Evolutionary conservation across 2,888 invertebrate species (phyloP), one percentile per base, ranked within the genome.

Genomic region (Mechanitis mazaeus): DNA sequence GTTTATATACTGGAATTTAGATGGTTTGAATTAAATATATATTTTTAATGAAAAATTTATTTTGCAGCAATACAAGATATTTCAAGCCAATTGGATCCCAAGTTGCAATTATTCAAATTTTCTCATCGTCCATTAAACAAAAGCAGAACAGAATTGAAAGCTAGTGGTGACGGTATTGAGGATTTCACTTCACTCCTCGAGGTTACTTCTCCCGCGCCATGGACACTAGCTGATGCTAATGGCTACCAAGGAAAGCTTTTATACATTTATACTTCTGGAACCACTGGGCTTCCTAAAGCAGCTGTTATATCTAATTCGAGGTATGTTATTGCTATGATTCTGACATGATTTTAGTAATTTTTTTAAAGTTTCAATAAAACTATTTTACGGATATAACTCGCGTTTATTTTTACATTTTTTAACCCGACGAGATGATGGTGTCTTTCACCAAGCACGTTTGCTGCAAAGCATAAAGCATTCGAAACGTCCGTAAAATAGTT

Each of bases 181-280:
- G 92, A 94, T 74, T 87, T 95, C 59, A 92, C 92, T 45, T 78
- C 83, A 11, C 77, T 94, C 47, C 69, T 95, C 66, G 91, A 91
- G 58, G 91, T 91, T 3, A 92, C 93, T 0, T 77, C 93, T 0
- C 80, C 91, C 0, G 85, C 91, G 0, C 83, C 91, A 0, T 94
- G 94, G 71, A 79, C 91, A 60, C 78, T 92, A 50, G 88, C 91
- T 6, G 90, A 92, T n/a, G 93, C 91, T 61, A 84, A 92, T 1
- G 92, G 93, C 59, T 95, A 95, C 81, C 92, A 93, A 64, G 97
- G 97, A 74, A 94, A 94, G 76, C 88, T 99, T 31, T 91, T 99
- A 60, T 99, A 98, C 80, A 98, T 99, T 76, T 99, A 97, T 85
- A 99, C 99, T 0, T 98, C 98, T 47, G 99, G 99, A 11, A 99